Evolutionary conservation across 2,888 invertebrate genomes (phyloP), one percentile per base, ranked within the genome.

Genomic region (Rhagonycha lutea): DNA sequence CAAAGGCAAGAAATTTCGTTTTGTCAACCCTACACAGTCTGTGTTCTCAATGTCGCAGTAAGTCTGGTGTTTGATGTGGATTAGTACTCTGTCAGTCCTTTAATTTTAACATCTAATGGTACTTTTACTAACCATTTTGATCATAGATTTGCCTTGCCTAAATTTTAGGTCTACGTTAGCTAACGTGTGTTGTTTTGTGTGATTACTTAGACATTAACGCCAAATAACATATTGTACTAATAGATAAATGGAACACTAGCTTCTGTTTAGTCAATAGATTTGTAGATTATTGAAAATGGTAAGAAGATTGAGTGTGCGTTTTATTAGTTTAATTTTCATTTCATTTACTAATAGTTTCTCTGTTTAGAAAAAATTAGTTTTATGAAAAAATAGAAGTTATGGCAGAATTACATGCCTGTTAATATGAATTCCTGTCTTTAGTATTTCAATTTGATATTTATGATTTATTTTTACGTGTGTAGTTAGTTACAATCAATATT

Each of bases 11-110:
- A 86, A 86, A 87, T 86, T 86, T 87, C 86, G 82, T 88, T 82
- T 83, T 87, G 86, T 85, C 86, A 80, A 86, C 86, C 82, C 84
- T 88, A 82, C 86, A 86, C 84, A 86, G 84, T 82, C 83, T 88
- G 81, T 87, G 86, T 84, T 86, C 87, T 70, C 87, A 86, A 81
- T 87, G 87, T 83, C 88, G 88, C 86, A 88, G 88, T 88, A 88
- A 88, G 88, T 88, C 81, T 14, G 73, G 76, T 76, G 77, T 77
- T 77, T 69, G 70, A 32, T 73, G 68, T 73, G 70, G 67, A 61
- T 73, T 73, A 63, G 73, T 69, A 68, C 11, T 61, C 67, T 70
- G 68, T 69, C 47, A 47, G 70, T 74, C 61, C 60, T 11, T 18
- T 68, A 68, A 68, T 32, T 68, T 24, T 74, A 70, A 68, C 63